These are phyloP conservation scores for Stenichneumon culpator DNA, from an alignment of 2,888 invertebrate genomes.

Conservation along the genomic window DNA sequence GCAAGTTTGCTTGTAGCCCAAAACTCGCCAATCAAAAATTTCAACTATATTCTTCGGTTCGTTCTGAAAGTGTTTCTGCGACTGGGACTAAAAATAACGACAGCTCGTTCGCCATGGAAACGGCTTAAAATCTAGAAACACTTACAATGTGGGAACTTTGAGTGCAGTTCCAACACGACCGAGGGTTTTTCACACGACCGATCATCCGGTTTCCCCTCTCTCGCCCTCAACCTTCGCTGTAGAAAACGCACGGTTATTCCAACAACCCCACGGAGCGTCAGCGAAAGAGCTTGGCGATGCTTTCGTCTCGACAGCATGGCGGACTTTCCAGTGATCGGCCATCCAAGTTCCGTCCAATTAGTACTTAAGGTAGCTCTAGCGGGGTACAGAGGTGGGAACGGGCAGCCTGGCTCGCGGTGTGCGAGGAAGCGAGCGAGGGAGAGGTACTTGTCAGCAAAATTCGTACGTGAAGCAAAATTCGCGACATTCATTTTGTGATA, in stretches of 20 bases:
- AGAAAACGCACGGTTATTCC: neutral
- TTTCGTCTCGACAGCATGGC: conserved; percentile 6
- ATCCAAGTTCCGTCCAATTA: neutral
- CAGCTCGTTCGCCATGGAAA: neutral
- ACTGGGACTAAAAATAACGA: neutral
- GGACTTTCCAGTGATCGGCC: conserved; percentile 12
- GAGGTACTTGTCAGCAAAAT: too few species aligned
- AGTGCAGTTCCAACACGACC: neutral
- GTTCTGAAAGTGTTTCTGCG: neutral
- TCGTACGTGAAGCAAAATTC: too few species aligned
- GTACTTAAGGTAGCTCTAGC: too few species aligned
- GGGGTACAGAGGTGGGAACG: too few species aligned
- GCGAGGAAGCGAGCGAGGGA: too few species aligned
- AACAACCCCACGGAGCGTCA: conserved; percentile 1
- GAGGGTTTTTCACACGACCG: neutral
- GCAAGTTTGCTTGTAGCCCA: too few species aligned
- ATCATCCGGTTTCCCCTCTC: neutral
- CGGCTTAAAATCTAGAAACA: neutral
- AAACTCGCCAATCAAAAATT: too few species aligned
- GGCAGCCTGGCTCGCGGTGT: too few species aligned
- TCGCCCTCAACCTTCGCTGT: neutral
- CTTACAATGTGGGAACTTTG: neutral
- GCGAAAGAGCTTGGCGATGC: conserved; percentile 15
- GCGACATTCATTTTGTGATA: too few species aligned
- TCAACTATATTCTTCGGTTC: neutral